phyloP scores from a whole-genome alignment of 2,797 vertebrate genomes.

The Molossus molossus region DNA sequence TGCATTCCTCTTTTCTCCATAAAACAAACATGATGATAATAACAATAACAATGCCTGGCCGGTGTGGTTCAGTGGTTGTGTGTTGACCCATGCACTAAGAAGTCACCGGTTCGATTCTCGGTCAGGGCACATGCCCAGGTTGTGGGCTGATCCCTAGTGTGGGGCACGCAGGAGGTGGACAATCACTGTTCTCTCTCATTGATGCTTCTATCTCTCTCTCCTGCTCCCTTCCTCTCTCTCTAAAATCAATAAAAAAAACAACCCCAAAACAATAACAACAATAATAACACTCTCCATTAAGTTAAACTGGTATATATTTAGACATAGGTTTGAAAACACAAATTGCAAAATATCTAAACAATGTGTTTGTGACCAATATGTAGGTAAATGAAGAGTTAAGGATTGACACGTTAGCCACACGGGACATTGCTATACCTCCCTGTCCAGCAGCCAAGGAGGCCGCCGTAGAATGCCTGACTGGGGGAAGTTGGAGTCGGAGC shows the following conservation, averaged over 20 bases:
- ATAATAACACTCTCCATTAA: background rate
- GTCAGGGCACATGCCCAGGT: no score
- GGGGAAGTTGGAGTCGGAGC: background rate
- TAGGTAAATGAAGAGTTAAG: conserved; percentile 8
- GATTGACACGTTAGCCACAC: background rate
- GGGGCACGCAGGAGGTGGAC: no score
- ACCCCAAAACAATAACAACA: background rate
- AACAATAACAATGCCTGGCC: background rate
- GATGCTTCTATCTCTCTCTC: no score
- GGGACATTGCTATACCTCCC: background rate
- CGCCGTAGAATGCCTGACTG: background rate
- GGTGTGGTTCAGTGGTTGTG: no score
- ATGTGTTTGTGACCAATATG: background rate
- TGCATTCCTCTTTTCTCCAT: background rate
- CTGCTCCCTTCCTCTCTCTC: no score
- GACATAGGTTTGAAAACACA: conserved; percentile 23
- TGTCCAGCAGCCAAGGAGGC: background rate
- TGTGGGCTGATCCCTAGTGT: no score
- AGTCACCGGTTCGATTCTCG: no score
- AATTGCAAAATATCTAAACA: conserved; percentile 19
- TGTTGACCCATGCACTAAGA: no score
- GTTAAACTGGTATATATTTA: background rate
- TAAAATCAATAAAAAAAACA: no score
- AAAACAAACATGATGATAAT: background rate
- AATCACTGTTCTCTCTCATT: no score